Conservation (phyloP, 1,140 invertebrate species). For the Drosophila nigromelanica region DNA sequence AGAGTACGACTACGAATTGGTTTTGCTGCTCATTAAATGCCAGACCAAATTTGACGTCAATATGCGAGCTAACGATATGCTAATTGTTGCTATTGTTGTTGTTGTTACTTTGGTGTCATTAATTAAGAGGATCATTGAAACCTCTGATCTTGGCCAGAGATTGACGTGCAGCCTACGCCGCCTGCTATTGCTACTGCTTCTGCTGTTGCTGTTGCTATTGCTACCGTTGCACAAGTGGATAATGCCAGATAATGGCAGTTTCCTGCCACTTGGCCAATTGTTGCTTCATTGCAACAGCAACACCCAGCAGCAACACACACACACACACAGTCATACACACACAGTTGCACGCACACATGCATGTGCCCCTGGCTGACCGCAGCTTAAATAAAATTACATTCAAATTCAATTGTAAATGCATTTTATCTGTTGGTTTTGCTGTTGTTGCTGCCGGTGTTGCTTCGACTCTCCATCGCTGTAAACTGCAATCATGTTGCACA, state of each 20-base stretch:
- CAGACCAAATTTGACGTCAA: conserved; percentile 76
- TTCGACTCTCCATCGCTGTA: conserved; percentile 57
- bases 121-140: conserved; percentile 68
- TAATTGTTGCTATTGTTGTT: conserved; percentile 49
- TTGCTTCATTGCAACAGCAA: conserved; percentile 59
- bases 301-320: conserved; percentile 30
- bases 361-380: conserved; percentile 72
- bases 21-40: conserved; percentile 48
- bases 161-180: conserved; percentile 61
- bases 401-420: conserved; percentile 83
- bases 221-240: conserved; percentile 73
- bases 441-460: conserved; percentile 35
- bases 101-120: conserved; percentile 54
- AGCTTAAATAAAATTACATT: conserved; percentile 83
- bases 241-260: conserved; percentile 82
- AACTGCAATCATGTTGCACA: conserved; percentile 83
- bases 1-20: conserved; percentile 57
- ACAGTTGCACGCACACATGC: conserved; percentile 19
- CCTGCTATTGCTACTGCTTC: conserved; percentile 16
- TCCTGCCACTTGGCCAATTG: conserved; percentile 79
- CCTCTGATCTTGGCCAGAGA: conserved; percentile 63
- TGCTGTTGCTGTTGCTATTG: conserved; percentile 31
- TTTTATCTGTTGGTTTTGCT: conserved; percentile 82
- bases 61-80: conserved; percentile 79
- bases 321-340: conserved; percentile 31